phyloP scores from a whole-genome alignment of 2,888 invertebrate genomes.

The Cryptophagus acutangulus region DNA sequence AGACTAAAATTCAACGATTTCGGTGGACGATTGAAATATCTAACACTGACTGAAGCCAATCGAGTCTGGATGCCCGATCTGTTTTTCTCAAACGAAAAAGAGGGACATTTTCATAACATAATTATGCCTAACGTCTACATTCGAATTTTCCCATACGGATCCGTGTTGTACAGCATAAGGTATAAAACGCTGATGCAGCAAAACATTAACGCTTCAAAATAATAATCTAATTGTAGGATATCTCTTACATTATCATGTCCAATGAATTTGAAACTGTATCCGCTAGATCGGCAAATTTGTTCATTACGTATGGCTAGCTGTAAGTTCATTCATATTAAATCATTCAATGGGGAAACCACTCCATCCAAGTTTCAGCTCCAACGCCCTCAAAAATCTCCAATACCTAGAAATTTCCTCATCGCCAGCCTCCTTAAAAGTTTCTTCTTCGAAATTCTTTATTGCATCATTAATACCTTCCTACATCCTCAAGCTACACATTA shows the following conservation, averaged over 20 bases:
- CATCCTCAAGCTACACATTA: too few relatives aligned
- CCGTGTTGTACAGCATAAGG: conserved; percentile 92
- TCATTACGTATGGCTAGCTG: conserved; percentile 95
- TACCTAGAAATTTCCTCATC: too few relatives aligned
- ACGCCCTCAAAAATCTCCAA: too few relatives aligned
- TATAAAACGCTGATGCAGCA: conserved; percentile 37
- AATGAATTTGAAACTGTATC: conserved; percentile 96
- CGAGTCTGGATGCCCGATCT: conserved; percentile 98
- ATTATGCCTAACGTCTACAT: conserved; percentile 98
- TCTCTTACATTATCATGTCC: conserved; percentile 94
- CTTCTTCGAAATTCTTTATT: too few relatives aligned
- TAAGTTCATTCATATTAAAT: conserved; percentile 58
- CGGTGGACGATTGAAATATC: conserved; percentile 82
- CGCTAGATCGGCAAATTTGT: conserved; percentile 92
- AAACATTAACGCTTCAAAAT: conserved; percentile 9
- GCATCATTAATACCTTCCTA: too few relatives aligned
- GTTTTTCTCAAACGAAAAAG: conserved; percentile 97
- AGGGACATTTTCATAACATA: conserved; percentile 95
- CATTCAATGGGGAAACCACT: too few relatives aligned
- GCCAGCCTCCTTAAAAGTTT: too few relatives aligned
- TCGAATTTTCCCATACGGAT: conserved; percentile 90
- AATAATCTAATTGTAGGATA: conserved; percentile 60
- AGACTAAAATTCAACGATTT: conserved; percentile 84
- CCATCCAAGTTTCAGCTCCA: too few relatives aligned
- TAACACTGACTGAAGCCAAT: conserved; percentile 89